A percentile compares a stretch with the other conserved stretches of the same genome.
Evolutionary conservation across 2,797 vertebrate genomes (phyloP).

Genomic region (Sebastes diaconus): DNA sequence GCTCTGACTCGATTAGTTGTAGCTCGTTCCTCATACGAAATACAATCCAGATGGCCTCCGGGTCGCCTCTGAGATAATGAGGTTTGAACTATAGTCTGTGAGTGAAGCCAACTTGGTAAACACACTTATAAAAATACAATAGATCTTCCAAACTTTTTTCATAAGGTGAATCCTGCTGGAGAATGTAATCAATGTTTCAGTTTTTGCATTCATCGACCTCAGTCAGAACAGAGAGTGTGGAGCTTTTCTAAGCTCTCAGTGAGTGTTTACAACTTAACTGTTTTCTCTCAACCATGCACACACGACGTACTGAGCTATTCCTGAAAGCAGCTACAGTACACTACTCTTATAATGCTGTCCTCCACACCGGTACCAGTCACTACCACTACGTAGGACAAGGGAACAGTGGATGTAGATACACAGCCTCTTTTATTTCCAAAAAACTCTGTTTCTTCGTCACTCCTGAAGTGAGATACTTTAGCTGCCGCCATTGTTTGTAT

Average conservation of each 20-base stretch:
- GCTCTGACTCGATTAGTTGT: conserved; percentile 45
- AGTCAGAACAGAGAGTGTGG: conserved; percentile 7
- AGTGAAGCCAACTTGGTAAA: conserved; percentile 34
- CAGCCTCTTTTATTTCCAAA: neutral
- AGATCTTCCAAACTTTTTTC: neutral
- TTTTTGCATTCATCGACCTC: conserved; percentile 8
- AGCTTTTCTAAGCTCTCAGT: neutral
- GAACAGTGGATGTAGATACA: neutral
- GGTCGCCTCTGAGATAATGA: conserved; percentile 43
- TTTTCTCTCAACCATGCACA: neutral
- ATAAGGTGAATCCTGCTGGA: neutral
- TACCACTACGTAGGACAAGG: neutral
- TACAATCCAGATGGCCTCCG: conserved; percentile 49
- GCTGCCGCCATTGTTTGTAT: neutral
- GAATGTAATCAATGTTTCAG: neutral
- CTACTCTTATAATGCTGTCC: neutral
- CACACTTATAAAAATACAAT: conserved; percentile 9
- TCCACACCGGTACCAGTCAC: neutral
- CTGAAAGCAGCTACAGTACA: no score
- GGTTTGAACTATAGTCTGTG: conserved; percentile 35
- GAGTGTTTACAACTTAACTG: neutral
- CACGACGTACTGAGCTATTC: neutral
- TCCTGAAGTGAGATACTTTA: neutral
- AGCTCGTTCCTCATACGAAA: conserved; percentile 32
- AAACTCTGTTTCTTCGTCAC: no score